Base-by-base conservation (phyloP, 2,888 invertebrate genomes). In the Drosophila bunnanda region DNA sequence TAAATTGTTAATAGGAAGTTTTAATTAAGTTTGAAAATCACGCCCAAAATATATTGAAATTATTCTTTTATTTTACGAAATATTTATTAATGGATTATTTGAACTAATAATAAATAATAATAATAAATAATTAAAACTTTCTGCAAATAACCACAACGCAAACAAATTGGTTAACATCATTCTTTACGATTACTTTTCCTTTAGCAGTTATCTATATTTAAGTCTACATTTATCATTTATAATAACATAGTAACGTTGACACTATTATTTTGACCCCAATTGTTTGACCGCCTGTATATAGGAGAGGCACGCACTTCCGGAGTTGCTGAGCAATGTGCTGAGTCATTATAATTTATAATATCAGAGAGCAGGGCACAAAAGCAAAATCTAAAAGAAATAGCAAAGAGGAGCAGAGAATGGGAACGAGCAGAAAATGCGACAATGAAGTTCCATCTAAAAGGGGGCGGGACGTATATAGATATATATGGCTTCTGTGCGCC, bases 291-390 rank as follows among this genome's bases (percentile, higher is more conserved):
- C n/a, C 46, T 28, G 50, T 28, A 41, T 46, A 71, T 41, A 55
- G 46, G 36, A 55, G 10, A 62, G 73, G 75, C 82, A 83, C 79
- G 68, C 76, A 76, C 78, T 76, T 82, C 84, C 84, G 87, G 52
- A 58, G 41, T 62, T 52, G 64, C 54, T 52, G 62, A 50, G 62
- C 64, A 60, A 69, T 59, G 65, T 80, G 84, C 80, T 88, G 89
- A 87, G 82, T 83, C 88, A 87, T 87, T 85, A 80, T 86, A 88
- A 83, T 81, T 81, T 85, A 86, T 83, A 77, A 77, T 75, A 67
- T 62, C 65, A 78, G 28, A 81, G 69, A 50, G 52, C 67, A 53
- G 61, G 67, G 39, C 46, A 50, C 52, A 55, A 55, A 38, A 38
- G 50, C 43, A 28, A 64, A 70, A 68, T 55, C 32, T 17, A 43